Evolutionary conservation across 2,113 vertebrate species (phyloP).

Genomic region (Tinamus guttatus): DNA sequence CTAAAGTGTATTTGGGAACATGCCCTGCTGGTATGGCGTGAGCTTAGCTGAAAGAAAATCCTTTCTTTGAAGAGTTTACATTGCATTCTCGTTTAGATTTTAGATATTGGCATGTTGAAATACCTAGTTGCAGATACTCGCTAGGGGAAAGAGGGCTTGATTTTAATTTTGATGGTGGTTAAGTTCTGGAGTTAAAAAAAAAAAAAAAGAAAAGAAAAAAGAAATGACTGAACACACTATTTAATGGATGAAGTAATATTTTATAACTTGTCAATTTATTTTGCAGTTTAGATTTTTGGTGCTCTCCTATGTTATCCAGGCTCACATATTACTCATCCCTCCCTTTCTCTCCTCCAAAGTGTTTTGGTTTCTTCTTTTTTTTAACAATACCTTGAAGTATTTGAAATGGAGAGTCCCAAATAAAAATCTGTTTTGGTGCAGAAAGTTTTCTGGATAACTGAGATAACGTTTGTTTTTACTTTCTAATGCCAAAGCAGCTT

Average conservation of each 20-base stretch:
- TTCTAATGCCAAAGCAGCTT: background rate
- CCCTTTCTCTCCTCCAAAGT: background rate
- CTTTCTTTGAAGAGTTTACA: background rate
- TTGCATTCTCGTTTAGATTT: background rate
- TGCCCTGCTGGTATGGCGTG: background rate
- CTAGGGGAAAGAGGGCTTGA: background rate
- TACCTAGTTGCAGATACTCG: background rate
- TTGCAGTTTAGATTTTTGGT: slow-evolving; percentile 10
- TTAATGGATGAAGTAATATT: background rate
- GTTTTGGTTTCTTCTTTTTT: background rate
- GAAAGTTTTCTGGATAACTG: slow-evolving; percentile 19
- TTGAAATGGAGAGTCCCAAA: background rate
- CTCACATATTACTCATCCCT: background rate
- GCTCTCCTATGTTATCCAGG: background rate
- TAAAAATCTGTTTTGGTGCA: background rate
- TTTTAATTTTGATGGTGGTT: background rate
- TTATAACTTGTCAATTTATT: background rate
- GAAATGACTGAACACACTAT: background rate
- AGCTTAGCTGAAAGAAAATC: background rate
- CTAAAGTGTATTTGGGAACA: background rate
- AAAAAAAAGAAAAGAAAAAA: background rate
- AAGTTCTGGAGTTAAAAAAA: background rate
- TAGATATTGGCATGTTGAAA: background rate
- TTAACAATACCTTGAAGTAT: background rate
- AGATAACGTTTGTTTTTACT: background rate